Conservation (phyloP, 2,113 vertebrate species). For the Gallinago media region DNA sequence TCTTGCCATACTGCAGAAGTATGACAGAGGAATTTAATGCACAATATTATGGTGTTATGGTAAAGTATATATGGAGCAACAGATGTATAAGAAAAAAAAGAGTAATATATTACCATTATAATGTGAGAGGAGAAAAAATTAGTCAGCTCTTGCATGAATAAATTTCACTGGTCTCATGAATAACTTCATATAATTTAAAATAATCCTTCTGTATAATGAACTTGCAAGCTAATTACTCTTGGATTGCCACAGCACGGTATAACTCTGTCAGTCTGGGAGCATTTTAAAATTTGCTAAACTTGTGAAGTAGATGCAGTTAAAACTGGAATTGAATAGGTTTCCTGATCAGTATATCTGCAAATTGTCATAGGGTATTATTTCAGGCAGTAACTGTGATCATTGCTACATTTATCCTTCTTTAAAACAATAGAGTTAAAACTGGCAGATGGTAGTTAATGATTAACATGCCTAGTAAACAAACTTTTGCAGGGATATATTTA, state of each 20-base stretch:
- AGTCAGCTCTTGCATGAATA: background rate
- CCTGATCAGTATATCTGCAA: background rate
- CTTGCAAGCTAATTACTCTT: slow-evolving; percentile 13
- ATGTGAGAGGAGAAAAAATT: slow-evolving; percentile 3
- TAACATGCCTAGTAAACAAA: slow-evolving; percentile 40
- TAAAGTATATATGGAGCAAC: background rate
- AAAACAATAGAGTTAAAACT: slow-evolving; percentile 13
- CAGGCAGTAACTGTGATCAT: background rate
- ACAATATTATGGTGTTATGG: background rate
- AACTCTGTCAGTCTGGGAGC: background rate
- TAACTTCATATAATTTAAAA: slow-evolving; percentile 43
- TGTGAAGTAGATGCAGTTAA: background rate
- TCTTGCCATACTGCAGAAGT: background rate
- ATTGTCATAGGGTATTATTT: background rate
- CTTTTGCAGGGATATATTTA: slow-evolving; percentile 13
- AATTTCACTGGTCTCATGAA: background rate
- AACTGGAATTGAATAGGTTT: background rate
- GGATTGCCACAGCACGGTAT: background rate
- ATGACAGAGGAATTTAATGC: background rate
- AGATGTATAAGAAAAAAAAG: background rate
- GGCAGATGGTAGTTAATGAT: slow-evolving; percentile 44
- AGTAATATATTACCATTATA: background rate
- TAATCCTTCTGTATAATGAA: slow-evolving; percentile 28
- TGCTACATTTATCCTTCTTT: background rate
- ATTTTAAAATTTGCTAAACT: background rate